Evolutionary conservation across 2,888 invertebrate genomes (phyloP), one percentile per base, ranked within the genome.

Genomic region (Scaptomyza tumidula): DNA sequence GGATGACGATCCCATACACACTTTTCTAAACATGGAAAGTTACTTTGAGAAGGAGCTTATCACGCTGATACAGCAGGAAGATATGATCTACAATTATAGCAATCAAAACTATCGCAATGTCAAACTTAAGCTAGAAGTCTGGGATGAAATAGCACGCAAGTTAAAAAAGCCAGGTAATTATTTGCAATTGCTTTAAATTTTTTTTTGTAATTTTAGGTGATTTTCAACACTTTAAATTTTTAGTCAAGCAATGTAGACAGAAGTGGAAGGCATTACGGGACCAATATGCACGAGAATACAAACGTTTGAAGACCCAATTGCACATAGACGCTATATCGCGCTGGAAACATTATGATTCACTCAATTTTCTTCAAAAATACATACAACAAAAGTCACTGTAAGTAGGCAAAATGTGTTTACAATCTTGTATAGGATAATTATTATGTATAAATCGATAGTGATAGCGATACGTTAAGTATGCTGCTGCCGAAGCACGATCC

Each of bases 261-360:
- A 91, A 91, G 58, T 91, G 91, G 91, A 91, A 91, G 62, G 90
- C 91, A 0, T 66, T 91, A 7, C 78, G 91, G 3, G 91, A 91
- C 66, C 91, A 91, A 66, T 91, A 90, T 59, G 91, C 91, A 24
- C 83, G 91, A 0, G 91, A 91, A 56, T 89, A 90, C 55, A 91
- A 91, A 74, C 90, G 91, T n/a, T 64, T 91, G 14, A 88, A 87
- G 44, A 80, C 83, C 11, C 82, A 88, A 16, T 63, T 80, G 13
- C 80, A 86, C 58, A 66, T 75, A 7, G 87, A 89, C 7, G 75
- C 81, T 19, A 73, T 79, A 49, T 88, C 91, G 5, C 88, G 90
- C 9, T 91, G 91, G 91, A 91, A 91, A 55, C 91, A 91, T 65
- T 91, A 90, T 37, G 90, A 91, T 59, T 90, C 90, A 0, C 79